A percentile compares a stretch with the other conserved stretches of the same genome.
Conservation (phyloP, 1,140 invertebrate genomes). For the Bombus superbus region DNA sequence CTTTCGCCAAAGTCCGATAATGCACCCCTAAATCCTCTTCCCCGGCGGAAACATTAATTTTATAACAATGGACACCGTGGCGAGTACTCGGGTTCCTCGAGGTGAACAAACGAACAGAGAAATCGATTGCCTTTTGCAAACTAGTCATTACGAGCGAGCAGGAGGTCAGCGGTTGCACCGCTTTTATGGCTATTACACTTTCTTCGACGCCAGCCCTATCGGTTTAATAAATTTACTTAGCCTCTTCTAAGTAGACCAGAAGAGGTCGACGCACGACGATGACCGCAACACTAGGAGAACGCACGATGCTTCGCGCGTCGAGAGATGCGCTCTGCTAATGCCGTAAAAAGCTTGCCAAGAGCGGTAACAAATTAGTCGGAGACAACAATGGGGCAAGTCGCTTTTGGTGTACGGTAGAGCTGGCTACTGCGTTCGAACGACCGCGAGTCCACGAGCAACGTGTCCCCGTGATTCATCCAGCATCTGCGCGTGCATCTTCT, state of each 20-base stretch:
- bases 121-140: slow-evolving; percentile 15
- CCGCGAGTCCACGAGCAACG: background rate
- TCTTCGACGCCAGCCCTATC: slow-evolving; percentile 27
- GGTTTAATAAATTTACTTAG: slow-evolving; percentile 43
- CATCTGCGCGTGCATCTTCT: background rate
- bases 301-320: background rate
- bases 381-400: slow-evolving; percentile 10
- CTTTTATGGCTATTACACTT: slow-evolving; percentile 49
- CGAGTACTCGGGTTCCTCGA: background rate
- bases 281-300: slow-evolving; percentile 42
- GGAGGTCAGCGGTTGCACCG: slow-evolving; percentile 32
- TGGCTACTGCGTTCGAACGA: too few species aligned
- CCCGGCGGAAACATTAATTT: background rate
- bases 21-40: background rate
- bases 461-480: slow-evolving; percentile 21
- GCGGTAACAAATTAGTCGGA: slow-evolving; percentile 45
- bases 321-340: background rate
- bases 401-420: too few species aligned
- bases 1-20: background rate
- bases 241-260: slow-evolving; percentile 38
- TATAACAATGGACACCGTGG: background rate
- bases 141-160: slow-evolving; percentile 7
- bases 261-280: slow-evolving; percentile 60
- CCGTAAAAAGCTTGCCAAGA: slow-evolving; percentile 37
- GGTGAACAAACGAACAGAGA: slow-evolving; percentile 23